Conservation (phyloP, 1,140 invertebrate genomes). For the Orussus abietinus region DNA sequence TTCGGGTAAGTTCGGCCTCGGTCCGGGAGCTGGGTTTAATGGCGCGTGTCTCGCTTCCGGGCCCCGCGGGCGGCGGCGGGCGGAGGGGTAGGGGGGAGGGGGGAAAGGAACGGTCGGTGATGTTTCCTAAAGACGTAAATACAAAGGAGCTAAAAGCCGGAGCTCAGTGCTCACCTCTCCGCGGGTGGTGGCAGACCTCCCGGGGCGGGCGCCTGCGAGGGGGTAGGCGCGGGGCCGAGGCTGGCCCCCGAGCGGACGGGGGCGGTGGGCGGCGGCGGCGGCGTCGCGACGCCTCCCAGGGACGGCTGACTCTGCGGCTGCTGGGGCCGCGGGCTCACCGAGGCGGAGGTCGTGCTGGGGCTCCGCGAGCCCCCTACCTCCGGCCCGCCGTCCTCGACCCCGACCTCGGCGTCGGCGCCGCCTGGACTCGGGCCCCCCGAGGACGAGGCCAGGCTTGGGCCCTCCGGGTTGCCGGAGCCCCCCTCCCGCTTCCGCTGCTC, state of each 20-base stretch:
- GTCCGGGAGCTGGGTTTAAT: slow-evolving; percentile 39
- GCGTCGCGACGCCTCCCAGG: slow-evolving; percentile 41
- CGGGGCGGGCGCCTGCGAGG: slow-evolving; percentile 8
- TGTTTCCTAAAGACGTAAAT: slow-evolving; percentile 51
- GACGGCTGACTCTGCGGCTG: slow-evolving; percentile 43
- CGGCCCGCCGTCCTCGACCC: slow-evolving; percentile 27
- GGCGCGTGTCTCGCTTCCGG: slow-evolving; percentile 48
- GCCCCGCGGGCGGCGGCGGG: slow-evolving; percentile 15
- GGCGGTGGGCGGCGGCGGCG: slow-evolving; percentile 38
- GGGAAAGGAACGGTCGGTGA: slow-evolving; percentile 25
- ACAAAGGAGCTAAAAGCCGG: slow-evolving; percentile 39
- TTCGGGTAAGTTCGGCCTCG: slow-evolving; percentile 9
- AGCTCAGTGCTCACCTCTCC: slow-evolving; percentile 50
- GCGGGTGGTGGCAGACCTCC: slow-evolving; percentile 14
- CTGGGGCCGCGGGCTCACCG: slow-evolving; percentile 46
- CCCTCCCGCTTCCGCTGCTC: slow-evolving; percentile 81
- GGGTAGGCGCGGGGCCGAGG: slow-evolving; percentile 42
- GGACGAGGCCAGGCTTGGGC: slow-evolving; percentile 29
- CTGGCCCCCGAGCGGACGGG: slow-evolving; percentile 34
- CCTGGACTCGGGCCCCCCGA: slow-evolving; percentile 40
- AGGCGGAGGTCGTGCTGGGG: slow-evolving; percentile 50
- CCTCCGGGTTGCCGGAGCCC: slow-evolving; percentile 16
- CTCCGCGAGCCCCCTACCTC: slow-evolving; percentile 40
- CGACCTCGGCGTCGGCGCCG: slow-evolving; percentile 39
- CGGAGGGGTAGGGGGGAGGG: slow-evolving; percentile 2